A percentile compares a stretch with the other conserved stretches of the same genome.
These are phyloP conservation scores for Caloenas nicobarica DNA, from an alignment of 2,113 vertebrate genomes.

Conservation along the genomic window DNA sequence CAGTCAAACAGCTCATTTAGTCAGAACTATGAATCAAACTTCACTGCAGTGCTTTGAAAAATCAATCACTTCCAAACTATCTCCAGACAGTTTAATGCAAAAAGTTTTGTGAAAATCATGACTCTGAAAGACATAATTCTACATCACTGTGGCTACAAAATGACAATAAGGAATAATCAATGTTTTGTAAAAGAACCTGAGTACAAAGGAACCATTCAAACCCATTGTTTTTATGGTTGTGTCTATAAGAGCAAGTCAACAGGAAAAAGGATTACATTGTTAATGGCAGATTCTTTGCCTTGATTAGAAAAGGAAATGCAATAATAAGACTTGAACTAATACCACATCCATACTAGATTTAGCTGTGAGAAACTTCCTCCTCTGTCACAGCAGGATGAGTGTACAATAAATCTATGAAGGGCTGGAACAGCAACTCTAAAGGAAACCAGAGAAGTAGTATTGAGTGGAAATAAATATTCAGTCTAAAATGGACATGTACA, in stretches of 20 bases:
- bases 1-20: neutral
- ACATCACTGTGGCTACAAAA: neutral
- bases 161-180: neutral
- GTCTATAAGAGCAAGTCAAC: neutral
- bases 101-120: neutral
- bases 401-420: neutral
- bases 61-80: conserved; percentile 11
- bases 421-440: neutral
- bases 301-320: conserved; percentile 12
- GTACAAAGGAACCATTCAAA: neutral
- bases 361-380: neutral
- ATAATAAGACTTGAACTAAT: neutral
- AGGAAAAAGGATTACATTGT: neutral
- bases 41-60: conserved; percentile 5
- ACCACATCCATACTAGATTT: neutral
- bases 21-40: conserved; percentile 2
- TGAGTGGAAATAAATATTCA: neutral
- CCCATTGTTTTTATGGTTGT: neutral
- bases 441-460: neutral
- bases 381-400: neutral
- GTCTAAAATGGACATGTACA: neutral
- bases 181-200: neutral
- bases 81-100: neutral
- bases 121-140: neutral
- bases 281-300: neutral